Evolutionary conservation across 2,888 invertebrate species (phyloP), one percentile per base, ranked within the genome.

Genomic region (Nomada goodeniana): DNA sequence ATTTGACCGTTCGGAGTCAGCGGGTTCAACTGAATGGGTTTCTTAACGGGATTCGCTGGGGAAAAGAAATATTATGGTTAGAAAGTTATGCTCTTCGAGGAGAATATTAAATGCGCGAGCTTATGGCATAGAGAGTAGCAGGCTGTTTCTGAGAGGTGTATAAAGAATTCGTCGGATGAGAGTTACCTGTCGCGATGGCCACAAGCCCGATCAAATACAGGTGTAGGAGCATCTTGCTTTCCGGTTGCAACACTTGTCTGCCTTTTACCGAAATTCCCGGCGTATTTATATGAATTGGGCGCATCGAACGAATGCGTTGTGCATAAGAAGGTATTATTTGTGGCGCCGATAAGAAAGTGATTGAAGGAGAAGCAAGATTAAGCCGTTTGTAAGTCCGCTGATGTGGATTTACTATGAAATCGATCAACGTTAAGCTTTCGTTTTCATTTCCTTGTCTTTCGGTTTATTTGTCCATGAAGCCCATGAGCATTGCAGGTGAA

Each of bases 281-380:
- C 4, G 29, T 85, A 85, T 85, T 85, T 84, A 84, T 84, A 84
- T 29, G 69, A 76, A 42, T 50, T 10, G 57, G 3, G 26, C 3
- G 29, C n/a, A 26, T 15, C 9, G n/a, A 11, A 26, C 11, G 18
- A 13, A 59, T 29, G 57, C 20, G 20, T 59, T 29, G 10, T 4
- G 1, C 29, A 20, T 3, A 9, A 26, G 23, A 26, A 13, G 4
- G 47, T 15, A 26, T 23, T 42, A 47, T 23, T 23, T 26, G 10
- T 0, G n/a, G n/a, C 36, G 52, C 23, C 9, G 75, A 75, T 75
- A 64, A 75, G 1, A n/a, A 36, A 10, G 20, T 26, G 3, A 10
- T 68, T 68, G 36, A 26, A 4, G 5, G 23, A 63, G 57, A 26
- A 10, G 2, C 5, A n/a, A 44, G 76, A 79, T 64, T 42, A 55